phyloP scores from a whole-genome alignment of 2,797 vertebrate genomes.

The Coracias cyanogaster region DNA sequence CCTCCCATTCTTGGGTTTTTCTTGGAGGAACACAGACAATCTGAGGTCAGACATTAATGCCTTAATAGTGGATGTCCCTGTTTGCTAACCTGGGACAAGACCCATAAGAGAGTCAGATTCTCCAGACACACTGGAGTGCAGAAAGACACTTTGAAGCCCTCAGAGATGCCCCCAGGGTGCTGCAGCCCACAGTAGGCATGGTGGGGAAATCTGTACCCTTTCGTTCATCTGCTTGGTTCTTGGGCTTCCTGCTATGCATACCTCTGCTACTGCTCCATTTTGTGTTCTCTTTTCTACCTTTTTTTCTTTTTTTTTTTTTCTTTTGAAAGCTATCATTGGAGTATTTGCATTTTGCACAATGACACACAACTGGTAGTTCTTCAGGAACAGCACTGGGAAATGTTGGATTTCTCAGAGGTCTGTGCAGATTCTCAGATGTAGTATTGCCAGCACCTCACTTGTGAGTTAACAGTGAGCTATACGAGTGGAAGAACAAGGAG shows the following conservation, averaged over 20 bases:
- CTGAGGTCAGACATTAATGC: slow-evolving; percentile 70
- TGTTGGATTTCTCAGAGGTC: slow-evolving; percentile 43
- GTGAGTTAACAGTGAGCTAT: slow-evolving; percentile 53
- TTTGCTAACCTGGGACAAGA: slow-evolving; percentile 59
- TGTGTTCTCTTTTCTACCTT: slow-evolving; percentile 34
- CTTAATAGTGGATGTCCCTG: slow-evolving; percentile 74
- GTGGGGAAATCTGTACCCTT: slow-evolving; percentile 6
- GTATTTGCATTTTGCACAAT: slow-evolving; percentile 81
- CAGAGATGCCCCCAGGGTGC: slow-evolving; percentile 58
- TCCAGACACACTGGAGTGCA: slow-evolving; percentile 35
- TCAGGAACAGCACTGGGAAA: slow-evolving; percentile 69
- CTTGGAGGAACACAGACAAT: slow-evolving; percentile 31
- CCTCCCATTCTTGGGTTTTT: not conserved
- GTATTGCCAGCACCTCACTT: slow-evolving; percentile 56
- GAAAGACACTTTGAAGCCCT: slow-evolving; percentile 17
- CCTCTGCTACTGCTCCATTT: slow-evolving; percentile 23
- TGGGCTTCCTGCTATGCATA: slow-evolving; percentile 57
- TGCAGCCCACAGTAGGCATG: not conserved
- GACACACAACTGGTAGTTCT: slow-evolving; percentile 71
- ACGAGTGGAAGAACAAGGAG: slow-evolving; percentile 37
- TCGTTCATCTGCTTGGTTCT: slow-evolving; percentile 34
- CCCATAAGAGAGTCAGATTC: slow-evolving; percentile 51
- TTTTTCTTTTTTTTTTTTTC: not conserved
- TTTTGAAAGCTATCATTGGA: slow-evolving; percentile 60
- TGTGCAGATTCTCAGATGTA: slow-evolving; percentile 33